These are phyloP conservation scores for Bergia puertoricense DNA, from an alignment of 92 coral and sea anemone genomes.

Conservation along the genomic window DNA sequence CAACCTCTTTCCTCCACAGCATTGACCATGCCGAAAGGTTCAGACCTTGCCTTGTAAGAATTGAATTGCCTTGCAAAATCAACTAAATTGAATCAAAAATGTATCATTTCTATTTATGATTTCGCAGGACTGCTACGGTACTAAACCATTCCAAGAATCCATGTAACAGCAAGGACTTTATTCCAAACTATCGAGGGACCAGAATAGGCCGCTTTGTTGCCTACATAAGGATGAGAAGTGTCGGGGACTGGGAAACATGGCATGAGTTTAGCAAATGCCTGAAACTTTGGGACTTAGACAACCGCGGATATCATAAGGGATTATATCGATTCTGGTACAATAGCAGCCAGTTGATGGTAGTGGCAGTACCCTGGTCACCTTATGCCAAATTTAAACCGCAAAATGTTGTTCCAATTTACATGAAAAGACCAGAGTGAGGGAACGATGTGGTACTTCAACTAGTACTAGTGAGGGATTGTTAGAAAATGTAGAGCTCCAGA, in stretches of 20 bases:
- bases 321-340: conserved; percentile 75
- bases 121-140: conserved; percentile 59
- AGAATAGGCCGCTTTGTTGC: conserved; percentile 56
- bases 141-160: conserved; percentile 74
- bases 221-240: conserved; percentile 63
- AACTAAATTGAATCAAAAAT: neutral
- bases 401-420: conserved; percentile 56
- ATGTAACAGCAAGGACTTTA: conserved; percentile 64
- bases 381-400: conserved; percentile 61
- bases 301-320: conserved; percentile 67
- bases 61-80: neutral
- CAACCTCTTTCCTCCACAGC: no score
- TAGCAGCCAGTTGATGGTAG: conserved; percentile 56
- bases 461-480: neutral
- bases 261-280: conserved; percentile 63
- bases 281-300: conserved; percentile 77
- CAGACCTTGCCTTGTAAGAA: no score
- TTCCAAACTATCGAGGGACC: conserved; percentile 51
- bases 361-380: conserved; percentile 81
- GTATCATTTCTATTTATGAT: neutral
- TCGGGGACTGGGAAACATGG: conserved; percentile 68
- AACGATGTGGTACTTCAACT: neutral
- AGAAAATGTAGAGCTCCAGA: no score
- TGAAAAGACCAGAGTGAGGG: conserved; percentile 9
- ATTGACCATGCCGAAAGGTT: no score